A percentile compares a stretch with the other conserved stretches of the same genome.
Conservation (phyloP, 2,797 vertebrate species). For the Sphenodon punctatus region DNA sequence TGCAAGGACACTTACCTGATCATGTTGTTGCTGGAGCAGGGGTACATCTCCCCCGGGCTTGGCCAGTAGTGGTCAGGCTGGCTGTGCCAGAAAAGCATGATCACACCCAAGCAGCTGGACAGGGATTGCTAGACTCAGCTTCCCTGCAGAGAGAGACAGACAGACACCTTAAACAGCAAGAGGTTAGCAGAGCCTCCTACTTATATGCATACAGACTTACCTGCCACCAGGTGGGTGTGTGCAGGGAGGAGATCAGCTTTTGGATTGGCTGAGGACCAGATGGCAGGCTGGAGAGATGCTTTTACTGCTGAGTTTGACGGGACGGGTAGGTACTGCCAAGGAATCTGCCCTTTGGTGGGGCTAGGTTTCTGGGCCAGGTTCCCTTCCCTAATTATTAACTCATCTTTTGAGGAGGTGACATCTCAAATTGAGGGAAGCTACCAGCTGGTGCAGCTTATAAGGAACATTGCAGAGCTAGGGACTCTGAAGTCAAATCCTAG, state of each 20-base stretch:
- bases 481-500: too few relatives aligned
- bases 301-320: not conserved
- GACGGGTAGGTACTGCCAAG: not conserved
- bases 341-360: not conserved
- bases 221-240: not conserved
- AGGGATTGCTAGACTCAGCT: not conserved
- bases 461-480: too few relatives aligned
- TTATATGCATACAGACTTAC: not conserved
- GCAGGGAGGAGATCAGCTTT: not conserved
- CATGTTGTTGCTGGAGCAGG: conserved; percentile 7
- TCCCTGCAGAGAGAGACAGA: not conserved
- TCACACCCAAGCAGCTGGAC: not conserved
- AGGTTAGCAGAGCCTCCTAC: too few relatives aligned
- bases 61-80: conserved; percentile 60
- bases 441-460: too few relatives aligned
- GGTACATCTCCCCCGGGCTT: conserved; percentile 34
- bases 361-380: not conserved
- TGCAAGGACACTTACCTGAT: conserved; percentile 43
- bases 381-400: not conserved
- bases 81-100: conserved; percentile 67
- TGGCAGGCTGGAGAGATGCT: not conserved
- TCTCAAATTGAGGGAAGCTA: too few relatives aligned
- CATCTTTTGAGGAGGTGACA: too few relatives aligned
- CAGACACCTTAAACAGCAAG: not conserved
- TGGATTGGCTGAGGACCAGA: not conserved